These are phyloP conservation scores for Varanus salvator DNA, from an alignment of 2,113 vertebrate genomes.

Conservation along the genomic window DNA sequence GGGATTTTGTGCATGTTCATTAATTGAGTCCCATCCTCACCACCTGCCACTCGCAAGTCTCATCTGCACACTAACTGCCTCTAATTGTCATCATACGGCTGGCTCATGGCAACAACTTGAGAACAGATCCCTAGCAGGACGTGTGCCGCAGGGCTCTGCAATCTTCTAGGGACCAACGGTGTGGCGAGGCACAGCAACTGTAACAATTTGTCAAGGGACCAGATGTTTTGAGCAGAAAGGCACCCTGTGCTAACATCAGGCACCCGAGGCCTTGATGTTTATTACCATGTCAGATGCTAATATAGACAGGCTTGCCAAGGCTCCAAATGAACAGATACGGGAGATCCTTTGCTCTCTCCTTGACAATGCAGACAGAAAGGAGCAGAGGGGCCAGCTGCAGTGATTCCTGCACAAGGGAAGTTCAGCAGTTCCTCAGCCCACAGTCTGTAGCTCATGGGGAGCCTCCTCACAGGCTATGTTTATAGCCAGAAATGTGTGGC, in stretches of 20 bases:
- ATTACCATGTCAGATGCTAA: slow-evolving; percentile 25
- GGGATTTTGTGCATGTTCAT: slow-evolving; percentile 78
- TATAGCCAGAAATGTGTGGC: neutral
- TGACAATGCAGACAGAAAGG: slow-evolving; percentile 33
- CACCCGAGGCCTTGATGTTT: slow-evolving; percentile 44
- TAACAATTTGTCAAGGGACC: slow-evolving; percentile 73
- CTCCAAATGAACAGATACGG: neutral
- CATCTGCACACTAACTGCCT: slow-evolving; percentile 81
- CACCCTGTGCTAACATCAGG: slow-evolving; percentile 50
- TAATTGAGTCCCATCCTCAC: slow-evolving; percentile 79
- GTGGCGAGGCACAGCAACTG: slow-evolving; percentile 41
- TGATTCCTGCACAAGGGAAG: slow-evolving; percentile 53
- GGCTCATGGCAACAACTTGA: slow-evolving; percentile 75
- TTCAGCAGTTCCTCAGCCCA: slow-evolving; percentile 48
- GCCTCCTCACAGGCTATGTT: slow-evolving; percentile 2
- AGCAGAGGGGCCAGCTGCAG: slow-evolving; percentile 1
- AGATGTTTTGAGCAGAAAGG: slow-evolving; percentile 71
- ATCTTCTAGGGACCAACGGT: slow-evolving; percentile 50
- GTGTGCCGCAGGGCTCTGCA: slow-evolving; percentile 44
- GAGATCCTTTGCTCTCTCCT: neutral
- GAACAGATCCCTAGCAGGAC: slow-evolving; percentile 77
- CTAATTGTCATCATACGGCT: slow-evolving; percentile 81
- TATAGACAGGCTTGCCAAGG: neutral
- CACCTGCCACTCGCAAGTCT: slow-evolving; percentile 81
- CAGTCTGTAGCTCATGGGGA: slow-evolving; percentile 11